These are phyloP conservation scores for Orientallactaga bullata DNA, from an alignment of 2,113 vertebrate species.

Conservation along the genomic window DNA sequence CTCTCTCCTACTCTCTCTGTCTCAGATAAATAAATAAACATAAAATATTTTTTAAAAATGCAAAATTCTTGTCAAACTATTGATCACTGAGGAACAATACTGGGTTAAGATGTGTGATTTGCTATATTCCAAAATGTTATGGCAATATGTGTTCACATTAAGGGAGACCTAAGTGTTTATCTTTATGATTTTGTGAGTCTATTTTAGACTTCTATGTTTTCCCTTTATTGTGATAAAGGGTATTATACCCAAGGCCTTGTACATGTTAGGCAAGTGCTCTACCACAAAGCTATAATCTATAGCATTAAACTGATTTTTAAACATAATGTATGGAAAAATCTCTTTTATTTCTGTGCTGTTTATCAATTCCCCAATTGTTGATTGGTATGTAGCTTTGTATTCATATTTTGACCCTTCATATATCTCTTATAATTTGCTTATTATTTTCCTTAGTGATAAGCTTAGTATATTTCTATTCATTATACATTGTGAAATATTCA, in stretches of 20 bases:
- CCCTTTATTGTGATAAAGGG: background rate
- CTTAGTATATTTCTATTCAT: background rate
- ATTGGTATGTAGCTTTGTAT: background rate
- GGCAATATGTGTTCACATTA: too few species aligned
- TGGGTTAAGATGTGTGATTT: background rate
- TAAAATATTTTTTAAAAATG: background rate
- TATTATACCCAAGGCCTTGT: background rate
- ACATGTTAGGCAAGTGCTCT: too few species aligned
- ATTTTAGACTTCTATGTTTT: too few species aligned
- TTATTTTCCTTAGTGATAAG: background rate
- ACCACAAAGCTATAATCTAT: too few species aligned
- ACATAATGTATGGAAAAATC: background rate
- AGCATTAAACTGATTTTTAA: background rate
- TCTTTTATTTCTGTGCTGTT: background rate
- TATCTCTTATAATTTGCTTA: background rate
- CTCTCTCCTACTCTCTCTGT: too few species aligned
- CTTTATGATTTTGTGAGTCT: too few species aligned
- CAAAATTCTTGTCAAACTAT: background rate
- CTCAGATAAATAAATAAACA: too few species aligned
- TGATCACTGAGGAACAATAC: background rate
- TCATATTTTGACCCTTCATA: background rate
- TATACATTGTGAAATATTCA: background rate
- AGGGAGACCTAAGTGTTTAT: too few species aligned
- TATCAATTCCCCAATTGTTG: background rate
- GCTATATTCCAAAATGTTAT: background rate